phyloP scores from a whole-genome alignment of 2,797 vertebrate genomes.

The Sphenodon punctatus region DNA sequence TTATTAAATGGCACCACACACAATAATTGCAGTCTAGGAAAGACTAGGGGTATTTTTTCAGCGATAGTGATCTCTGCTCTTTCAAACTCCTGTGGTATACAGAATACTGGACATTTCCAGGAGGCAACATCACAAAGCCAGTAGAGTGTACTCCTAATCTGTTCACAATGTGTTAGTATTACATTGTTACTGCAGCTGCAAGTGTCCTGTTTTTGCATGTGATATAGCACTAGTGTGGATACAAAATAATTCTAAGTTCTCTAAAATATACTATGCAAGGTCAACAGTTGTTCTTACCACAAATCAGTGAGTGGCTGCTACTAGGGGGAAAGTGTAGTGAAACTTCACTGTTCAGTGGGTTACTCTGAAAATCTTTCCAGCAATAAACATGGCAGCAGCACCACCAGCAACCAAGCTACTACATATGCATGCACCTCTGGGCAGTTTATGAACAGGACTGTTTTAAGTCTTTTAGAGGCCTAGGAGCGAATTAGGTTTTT shows the following conservation, averaged over 20 bases:
- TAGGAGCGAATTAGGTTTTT: no score
- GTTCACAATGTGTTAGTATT: background rate
- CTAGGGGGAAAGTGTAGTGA: no score
- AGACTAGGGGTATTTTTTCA: background rate
- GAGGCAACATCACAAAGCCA: background rate
- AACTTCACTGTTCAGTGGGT: no score
- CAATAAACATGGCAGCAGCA: background rate
- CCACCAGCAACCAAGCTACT: background rate
- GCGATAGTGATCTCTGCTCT: background rate
- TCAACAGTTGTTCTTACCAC: background rate
- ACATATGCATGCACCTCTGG: background rate
- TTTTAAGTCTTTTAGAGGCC: no score
- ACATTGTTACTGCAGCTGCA: background rate
- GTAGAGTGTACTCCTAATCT: background rate
- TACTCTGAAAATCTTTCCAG: background rate
- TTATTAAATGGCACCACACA: background rate
- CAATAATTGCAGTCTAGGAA: background rate
- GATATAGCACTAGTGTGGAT: background rate
- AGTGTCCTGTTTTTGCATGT: background rate
- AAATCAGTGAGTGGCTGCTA: background rate
- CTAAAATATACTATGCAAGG: background rate
- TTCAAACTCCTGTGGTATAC: rapidly evolving
- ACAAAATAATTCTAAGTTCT: background rate
- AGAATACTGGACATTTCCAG: background rate
- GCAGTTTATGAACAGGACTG: background rate